Evolutionary conservation across 2,888 invertebrate genomes (phyloP).

Genomic region (Andrena camellia): DNA sequence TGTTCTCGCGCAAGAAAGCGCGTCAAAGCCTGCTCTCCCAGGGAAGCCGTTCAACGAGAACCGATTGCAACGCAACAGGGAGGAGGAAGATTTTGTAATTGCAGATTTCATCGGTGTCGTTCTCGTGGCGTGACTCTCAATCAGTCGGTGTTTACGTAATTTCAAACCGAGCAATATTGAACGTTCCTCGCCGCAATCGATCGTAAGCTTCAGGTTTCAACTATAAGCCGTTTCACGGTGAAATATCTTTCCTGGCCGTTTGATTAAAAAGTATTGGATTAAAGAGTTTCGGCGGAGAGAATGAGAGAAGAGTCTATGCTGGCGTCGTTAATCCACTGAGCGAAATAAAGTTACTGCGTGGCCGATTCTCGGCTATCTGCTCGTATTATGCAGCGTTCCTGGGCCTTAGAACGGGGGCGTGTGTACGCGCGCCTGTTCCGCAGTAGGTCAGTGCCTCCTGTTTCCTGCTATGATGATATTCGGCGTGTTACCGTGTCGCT

Average conservation of each 20-base stretch:
- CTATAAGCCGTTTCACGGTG: not conserved
- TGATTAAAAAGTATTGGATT: conserved; percentile 39
- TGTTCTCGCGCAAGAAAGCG: not conserved
- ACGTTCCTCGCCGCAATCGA: conserved; percentile 1
- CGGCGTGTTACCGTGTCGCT: conserved; percentile 50
- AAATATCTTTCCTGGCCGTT: conserved; percentile 26
- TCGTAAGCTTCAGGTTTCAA: conserved; percentile 5
- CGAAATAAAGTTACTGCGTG: conserved; percentile 63
- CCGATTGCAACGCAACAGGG: not conserved
- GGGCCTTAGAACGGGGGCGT: not conserved
- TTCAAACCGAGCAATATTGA: not conserved
- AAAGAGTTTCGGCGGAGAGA: conserved; percentile 28
- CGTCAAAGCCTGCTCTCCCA: conserved; percentile 3
- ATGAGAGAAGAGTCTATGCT: conserved; percentile 21
- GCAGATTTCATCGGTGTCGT: conserved; percentile 9
- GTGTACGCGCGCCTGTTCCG: conserved; percentile 2
- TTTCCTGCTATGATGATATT: conserved; percentile 55
- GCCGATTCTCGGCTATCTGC: conserved; percentile 44
- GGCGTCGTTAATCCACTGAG: conserved; percentile 54
- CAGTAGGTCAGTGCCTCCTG: conserved; percentile 56
- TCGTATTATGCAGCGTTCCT: conserved; percentile 10
- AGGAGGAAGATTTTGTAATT: conserved; percentile 13
- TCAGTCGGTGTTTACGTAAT: conserved; percentile 36
- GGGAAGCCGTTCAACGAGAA: not conserved
- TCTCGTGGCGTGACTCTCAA: not conserved